Percentiles rank a stretch among this genome's conserved stretches.
Conservation (phyloP, 1,140 invertebrate species). For the Gonioctena quinquepunctata region DNA sequence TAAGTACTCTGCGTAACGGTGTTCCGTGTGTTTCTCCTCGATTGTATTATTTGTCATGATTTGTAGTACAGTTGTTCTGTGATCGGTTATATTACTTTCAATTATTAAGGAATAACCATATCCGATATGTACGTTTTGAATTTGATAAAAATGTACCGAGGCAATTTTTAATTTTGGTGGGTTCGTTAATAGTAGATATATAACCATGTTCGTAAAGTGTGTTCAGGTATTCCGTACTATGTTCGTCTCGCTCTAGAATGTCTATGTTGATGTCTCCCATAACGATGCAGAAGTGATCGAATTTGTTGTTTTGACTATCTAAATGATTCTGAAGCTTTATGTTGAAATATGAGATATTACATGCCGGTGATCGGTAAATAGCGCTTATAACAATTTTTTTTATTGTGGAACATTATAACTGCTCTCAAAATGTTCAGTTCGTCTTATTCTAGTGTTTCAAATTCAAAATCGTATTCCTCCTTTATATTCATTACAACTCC, state of each 20-base stretch:
- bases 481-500: background rate
- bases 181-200: background rate
- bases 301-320: background rate
- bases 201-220: constrained; percentile 2
- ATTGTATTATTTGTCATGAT: constrained; percentile 2
- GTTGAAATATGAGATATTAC: background rate
- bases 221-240: constrained; percentile 2
- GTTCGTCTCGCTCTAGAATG: background rate
- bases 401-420: background rate
- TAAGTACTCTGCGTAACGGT: background rate
- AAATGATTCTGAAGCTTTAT: constrained; percentile 1
- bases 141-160: background rate
- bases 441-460: background rate
- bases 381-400: background rate
- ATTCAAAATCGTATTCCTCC: constrained; percentile 1
- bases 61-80: too few species aligned
- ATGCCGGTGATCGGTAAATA: constrained; percentile 4
- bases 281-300: background rate
- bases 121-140: constrained; percentile 1
- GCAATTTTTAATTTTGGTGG: background rate
- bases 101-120: background rate
- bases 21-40: background rate
- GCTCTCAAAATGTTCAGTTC: background rate
- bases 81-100: constrained; percentile 4
- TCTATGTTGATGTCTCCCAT: constrained; percentile 1